Evolutionary conservation across 2,113 vertebrate genomes (phyloP), one percentile per base, ranked within the genome.

Genomic region (Jaculus jaculus): DNA sequence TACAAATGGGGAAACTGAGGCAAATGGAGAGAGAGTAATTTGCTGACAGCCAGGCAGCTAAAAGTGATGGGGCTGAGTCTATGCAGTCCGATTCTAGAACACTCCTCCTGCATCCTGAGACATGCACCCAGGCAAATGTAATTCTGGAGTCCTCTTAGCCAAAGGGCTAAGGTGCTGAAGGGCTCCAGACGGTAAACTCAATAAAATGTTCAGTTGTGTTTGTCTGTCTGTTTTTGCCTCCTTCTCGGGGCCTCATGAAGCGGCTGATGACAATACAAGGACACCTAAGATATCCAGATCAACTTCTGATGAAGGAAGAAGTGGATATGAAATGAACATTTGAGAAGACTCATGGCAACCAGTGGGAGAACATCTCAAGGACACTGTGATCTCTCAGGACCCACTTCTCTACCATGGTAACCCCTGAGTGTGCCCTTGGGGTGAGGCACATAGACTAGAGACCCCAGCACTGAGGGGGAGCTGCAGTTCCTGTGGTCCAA

Each of bases 1-100:
- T n/a, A 71, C 20, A 84, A 82, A 69, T 20, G 30, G 92, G 61
- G 80, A 95, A 92, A 87, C 84, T 37, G 91, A 95, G 87, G 30
- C 84, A 84, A 28, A 20, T 7, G 23, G n/a, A 26, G 5, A 18
- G n/a, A 2, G 8, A 10, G 17, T 28, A 6, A 39, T 32, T 5
- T 79, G 39, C 23, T 10, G 18, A n/a, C 2, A 32, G 34, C 7
- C 78, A 73, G 51, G 39, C 0, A 30, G 18, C 28, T 75, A 51
- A 61, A 85, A 60, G 63, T 60, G 8, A 74, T 0, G 12, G 84
- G 60, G n/a, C 58, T 77, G 39, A 68, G 39, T 54, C 24, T n/a
- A 61, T 87, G 21, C 32, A 58, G n/a, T 5, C 28, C 24, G 47
- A 51, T 69, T 60, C 69, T 28, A 71, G 75, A 73, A 77, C 6